Base-by-base conservation (phyloP, 2,113 vertebrate genomes). In the Peromyscus leucopus region DNA sequence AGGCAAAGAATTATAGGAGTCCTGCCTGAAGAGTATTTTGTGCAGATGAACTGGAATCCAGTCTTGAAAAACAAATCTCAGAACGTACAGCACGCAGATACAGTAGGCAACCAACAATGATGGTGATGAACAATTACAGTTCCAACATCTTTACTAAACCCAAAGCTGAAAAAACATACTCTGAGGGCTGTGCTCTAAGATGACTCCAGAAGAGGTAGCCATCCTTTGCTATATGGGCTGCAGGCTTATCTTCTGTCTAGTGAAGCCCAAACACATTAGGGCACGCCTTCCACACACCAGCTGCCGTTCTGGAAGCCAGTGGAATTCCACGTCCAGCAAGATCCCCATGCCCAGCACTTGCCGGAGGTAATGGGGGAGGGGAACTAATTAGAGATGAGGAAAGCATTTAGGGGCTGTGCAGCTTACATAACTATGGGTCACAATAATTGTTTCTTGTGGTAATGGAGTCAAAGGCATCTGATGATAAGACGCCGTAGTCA, bases 401-500 rank as follows among this genome's bases (percentile, higher is more conserved):
- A 98, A 51, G n/a, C 79, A 75, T 57, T 28, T 10, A 80, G 59
- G 61, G 36, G 61, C 1, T 28, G 0, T 9, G 72, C 39, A n/a
- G 48, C 85, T 88, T 94, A 42, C 39, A 67, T 87, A 94, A 93
- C 92, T 91, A 94, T 85, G 24, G 17, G 7, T 65, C 89, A 85
- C 33, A 97, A 79, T 39, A 85, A 69, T 96, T 46, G 22, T 97
- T 97, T 97, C 61, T 85, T n/a, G 15, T 22, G 87, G 48, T 95
- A 97, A 98, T 96, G 90, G 94, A 98, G 69, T 97, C 67, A 97
- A 94, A 83, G 31, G 0, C 71, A 97, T 92, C 65, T 83, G 96
- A 92, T 96, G 96, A 97, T 78, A 79, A 4, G 48, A 96, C 97
- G 98, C 93, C 36, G 90, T 57, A 97, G 85, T 79, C 95, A 90